Conservation (phyloP, 2,888 invertebrate genomes). For the Coelinius sp. region DNA sequence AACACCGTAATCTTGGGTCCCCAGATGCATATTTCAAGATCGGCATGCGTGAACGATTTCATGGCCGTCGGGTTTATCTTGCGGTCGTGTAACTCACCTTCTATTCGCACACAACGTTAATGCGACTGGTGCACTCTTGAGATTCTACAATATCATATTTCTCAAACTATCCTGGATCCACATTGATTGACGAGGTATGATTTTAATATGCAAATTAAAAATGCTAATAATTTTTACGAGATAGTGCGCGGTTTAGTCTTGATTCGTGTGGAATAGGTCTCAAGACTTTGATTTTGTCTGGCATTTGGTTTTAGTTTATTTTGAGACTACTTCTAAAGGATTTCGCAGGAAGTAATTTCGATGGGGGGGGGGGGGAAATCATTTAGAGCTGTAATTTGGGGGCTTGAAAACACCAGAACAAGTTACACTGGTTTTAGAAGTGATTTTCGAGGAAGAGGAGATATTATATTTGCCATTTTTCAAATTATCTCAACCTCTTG, state of each 20-base stretch:
- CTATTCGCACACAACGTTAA: slow-evolving; percentile 60
- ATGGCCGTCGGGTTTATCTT: slow-evolving; percentile 69
- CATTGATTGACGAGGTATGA: slow-evolving; percentile 61
- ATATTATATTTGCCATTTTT: neutral
- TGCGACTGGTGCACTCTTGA: slow-evolving; percentile 58
- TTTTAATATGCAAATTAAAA: slow-evolving; percentile 70
- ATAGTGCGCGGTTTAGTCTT: no score
- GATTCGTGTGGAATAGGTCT: neutral
- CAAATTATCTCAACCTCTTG: neutral
- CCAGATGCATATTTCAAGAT: slow-evolving; percentile 69
- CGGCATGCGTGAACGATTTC: slow-evolving; percentile 70
- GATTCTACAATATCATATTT: slow-evolving; percentile 62
- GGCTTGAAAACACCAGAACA: neutral
- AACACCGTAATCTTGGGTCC: slow-evolving; percentile 60
- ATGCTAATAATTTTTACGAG: slow-evolving; percentile 63
- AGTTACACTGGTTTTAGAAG: neutral
- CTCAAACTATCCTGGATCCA: slow-evolving; percentile 50
- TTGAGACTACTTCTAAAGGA: neutral
- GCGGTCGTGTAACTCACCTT: slow-evolving; percentile 68
- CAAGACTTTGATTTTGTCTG: no score
- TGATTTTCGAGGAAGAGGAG: slow-evolving; percentile 1
- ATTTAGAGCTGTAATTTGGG: neutral
- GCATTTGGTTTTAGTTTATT: neutral
- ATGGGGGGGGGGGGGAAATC: neutral
- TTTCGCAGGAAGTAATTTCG: neutral